A percentile compares a stretch with the other conserved stretches of the same genome.
These are phyloP conservation scores for Tragelaphus strepsiceros DNA, from an alignment of 2,113 vertebrate species.

Conservation along the genomic window DNA sequence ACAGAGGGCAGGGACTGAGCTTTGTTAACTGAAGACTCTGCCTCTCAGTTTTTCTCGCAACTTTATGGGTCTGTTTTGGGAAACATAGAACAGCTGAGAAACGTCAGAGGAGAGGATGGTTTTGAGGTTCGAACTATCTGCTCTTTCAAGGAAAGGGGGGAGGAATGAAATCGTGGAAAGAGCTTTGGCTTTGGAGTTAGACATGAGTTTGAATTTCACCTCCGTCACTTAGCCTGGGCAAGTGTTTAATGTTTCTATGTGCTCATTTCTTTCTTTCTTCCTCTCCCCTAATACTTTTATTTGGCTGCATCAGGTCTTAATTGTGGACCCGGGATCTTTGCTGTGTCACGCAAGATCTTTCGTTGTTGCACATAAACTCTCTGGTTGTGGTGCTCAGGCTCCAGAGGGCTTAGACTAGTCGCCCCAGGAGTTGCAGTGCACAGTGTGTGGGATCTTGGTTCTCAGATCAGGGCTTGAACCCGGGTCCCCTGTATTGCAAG, in stretches of 20 bases:
- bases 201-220: background rate
- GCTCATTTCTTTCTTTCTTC: background rate
- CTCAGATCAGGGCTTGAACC: background rate
- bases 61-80: background rate
- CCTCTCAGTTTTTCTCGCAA: background rate
- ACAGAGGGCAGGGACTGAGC: background rate
- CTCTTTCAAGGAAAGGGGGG: background rate
- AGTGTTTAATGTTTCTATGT: background rate
- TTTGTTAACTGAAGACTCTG: background rate
- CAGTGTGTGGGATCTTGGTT: background rate
- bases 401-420: background rate
- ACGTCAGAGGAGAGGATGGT: background rate
- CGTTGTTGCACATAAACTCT: background rate
- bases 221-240: background rate
- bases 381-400: background rate
- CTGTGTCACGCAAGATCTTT: background rate
- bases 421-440: background rate
- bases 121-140: background rate
- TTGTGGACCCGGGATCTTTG: background rate
- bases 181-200: background rate
- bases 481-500: background rate
- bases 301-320: background rate
- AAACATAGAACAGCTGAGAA: background rate
- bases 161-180: background rate
- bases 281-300: background rate